Base-by-base conservation (phyloP, 2,113 vertebrate genomes). In the Forbesichthys papilliferus region DNA sequence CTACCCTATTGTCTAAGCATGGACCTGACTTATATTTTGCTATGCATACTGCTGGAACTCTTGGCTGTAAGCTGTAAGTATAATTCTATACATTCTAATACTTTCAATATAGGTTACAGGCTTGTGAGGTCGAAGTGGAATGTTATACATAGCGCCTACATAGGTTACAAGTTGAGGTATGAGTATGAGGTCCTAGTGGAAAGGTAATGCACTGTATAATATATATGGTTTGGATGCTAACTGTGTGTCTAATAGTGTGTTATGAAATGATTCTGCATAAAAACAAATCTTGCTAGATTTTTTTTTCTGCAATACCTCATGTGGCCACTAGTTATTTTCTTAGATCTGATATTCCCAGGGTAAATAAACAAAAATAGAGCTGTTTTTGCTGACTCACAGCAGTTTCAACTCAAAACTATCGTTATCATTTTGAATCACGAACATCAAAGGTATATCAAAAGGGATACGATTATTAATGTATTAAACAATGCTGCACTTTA, bases 21-120 rank as follows among this genome's bases (percentile, higher is more conserved):
- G 93, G 74, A 88, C 54, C 74, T 86, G 61, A 61, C 74, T 20
- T 77, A 20, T 71, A 42, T 91, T 52, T 59, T 87, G 53, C 61
- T 84, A 3, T 91, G 69, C 52, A 9, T 90, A 36, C 60, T 94
- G 51, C 6, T 91, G 73, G 78, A 89, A 68, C 54, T 88, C 53
- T 66, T 90, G 42, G 59, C 81, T 36, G 78, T 83, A 9, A 85
- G 64, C 64, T 90, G 93, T 94, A 78, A 93, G 93, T 93, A 87
- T 12, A 34, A 61, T 49, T 59, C 46, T 73, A 33, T 58, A 58
- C 20, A 33, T 12, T 13, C 7, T 16, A n/a, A 13, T n/a, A n/a
- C 14, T n/a, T 54, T 14, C 14, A 6, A 14, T 54, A 16, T 54
- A 16, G 14, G 14, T 8, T 58, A 27, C 4, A 33, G 16, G 8